These are phyloP conservation scores for Ammodytes marinus DNA, from an alignment of 2,113 vertebrate species.

Conservation along the genomic window DNA sequence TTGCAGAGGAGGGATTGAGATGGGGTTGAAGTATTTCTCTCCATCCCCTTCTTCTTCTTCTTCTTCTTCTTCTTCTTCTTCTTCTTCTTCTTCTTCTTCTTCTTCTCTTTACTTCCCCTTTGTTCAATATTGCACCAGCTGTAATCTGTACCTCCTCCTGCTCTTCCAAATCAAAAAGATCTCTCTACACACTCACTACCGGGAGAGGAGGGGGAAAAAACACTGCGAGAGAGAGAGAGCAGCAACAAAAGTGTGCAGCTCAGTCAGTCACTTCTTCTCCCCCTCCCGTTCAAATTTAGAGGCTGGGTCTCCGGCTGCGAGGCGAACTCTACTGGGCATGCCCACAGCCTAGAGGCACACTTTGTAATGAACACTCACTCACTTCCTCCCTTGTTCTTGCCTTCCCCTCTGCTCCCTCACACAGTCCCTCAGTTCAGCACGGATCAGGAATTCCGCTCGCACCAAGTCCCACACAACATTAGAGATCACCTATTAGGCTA, in stretches of 20 bases:
- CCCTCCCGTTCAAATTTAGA: constrained; percentile 86
- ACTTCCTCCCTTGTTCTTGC: constrained; percentile 90
- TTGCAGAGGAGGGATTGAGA: constrained; percentile 63
- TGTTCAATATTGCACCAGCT: constrained; percentile 54
- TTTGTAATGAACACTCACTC: constrained; percentile 89
- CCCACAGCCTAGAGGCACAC: constrained; percentile 85
- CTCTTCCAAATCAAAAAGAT: constrained; percentile 61
- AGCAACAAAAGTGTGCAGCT: constrained; percentile 83
- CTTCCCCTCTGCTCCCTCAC: constrained; percentile 58
- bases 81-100: constrained; percentile 34
- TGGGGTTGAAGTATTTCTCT: constrained; percentile 28
- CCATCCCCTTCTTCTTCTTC: constrained; percentile 25
- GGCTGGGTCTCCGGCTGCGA: constrained; percentile 87
- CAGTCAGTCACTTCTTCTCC: constrained; percentile 79
- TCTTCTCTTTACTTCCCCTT: constrained; percentile 49
- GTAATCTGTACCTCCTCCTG: constrained; percentile 59
- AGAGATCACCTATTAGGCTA: too few species aligned
- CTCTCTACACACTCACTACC: constrained; percentile 49
- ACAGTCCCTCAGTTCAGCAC: constrained; percentile 73
- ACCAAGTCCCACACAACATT: constrained; percentile 60
- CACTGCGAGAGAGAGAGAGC: constrained; percentile 37
- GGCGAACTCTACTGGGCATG: constrained; percentile 88
- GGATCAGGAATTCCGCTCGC: constrained; percentile 87
- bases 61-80: constrained; percentile 42
- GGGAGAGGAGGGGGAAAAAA: constrained; percentile 65